These are phyloP conservation scores for Diplodus puntazzo DNA, from an alignment of 2,797 vertebrate genomes.

Conservation along the genomic window DNA sequence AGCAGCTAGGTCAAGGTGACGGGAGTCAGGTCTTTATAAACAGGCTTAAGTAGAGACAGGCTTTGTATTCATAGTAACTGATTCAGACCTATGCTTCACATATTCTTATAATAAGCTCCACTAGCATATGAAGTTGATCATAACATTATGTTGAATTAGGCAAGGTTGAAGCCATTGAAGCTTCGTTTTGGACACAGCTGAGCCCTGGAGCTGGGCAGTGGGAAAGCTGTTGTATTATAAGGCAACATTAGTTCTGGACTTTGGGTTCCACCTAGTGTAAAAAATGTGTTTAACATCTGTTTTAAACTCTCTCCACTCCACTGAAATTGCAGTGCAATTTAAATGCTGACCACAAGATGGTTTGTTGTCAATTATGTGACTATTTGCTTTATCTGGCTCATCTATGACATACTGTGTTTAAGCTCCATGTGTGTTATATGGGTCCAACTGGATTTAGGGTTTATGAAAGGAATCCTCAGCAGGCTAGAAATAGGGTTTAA, in stretches of 20 bases:
- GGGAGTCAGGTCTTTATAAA: conserved; percentile 9
- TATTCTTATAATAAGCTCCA: conserved; percentile 16
- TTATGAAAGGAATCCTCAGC: conserved; percentile 47
- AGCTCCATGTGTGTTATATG: not conserved
- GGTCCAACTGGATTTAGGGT: conserved; percentile 45
- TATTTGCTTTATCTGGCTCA: not conserved
- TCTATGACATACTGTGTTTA: not conserved
- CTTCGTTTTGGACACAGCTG: not conserved
- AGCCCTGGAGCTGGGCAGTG: not conserved
- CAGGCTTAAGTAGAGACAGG: conserved; percentile 5
- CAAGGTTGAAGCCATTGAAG: not conserved
- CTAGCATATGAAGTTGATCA: no score
- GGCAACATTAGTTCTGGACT: conserved; percentile 7
- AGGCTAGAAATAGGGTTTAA: conserved; percentile 63
- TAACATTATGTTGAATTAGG: fast-evolving
- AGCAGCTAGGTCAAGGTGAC: conserved; percentile 38
- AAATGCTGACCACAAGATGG: not conserved
- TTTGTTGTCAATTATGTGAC: conserved; percentile 2
- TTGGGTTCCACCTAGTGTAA: conserved; percentile 20
- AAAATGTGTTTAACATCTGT: conserved; percentile 1
- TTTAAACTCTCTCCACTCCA: not conserved
- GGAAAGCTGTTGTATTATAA: conserved; percentile 4
- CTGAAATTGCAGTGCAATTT: not conserved
- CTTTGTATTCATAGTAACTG: conserved; percentile 45
- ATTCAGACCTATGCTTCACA: conserved; percentile 10